phyloP scores from a whole-genome alignment of 2,888 invertebrate genomes.

The Acrobasis suavella region DNA sequence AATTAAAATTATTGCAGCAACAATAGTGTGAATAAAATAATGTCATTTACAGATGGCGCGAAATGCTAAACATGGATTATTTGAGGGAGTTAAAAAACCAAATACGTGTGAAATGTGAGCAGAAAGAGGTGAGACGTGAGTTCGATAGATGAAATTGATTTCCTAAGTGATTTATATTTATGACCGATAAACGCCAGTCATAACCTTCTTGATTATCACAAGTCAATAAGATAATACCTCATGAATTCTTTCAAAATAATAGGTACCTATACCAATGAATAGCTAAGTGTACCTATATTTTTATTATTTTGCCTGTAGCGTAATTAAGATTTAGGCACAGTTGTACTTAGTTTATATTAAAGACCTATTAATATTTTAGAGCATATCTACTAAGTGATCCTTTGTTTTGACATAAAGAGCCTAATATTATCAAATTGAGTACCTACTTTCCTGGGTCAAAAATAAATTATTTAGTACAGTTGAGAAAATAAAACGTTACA shows the following conservation, averaged over 20 bases:
- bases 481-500: too few species aligned
- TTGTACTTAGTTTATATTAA: too few species aligned
- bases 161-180: slow-evolving; percentile 14
- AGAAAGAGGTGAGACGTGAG: slow-evolving; percentile 57
- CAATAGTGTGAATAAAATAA: neutral
- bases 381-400: too few species aligned
- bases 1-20: slow-evolving; percentile 17
- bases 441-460: too few species aligned
- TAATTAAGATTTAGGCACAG: too few species aligned
- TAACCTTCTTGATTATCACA: slow-evolving; percentile 25
- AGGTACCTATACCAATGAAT: too few species aligned
- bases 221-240: neutral
- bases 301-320: too few species aligned
- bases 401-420: too few species aligned
- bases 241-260: neutral
- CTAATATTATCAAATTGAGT: too few species aligned
- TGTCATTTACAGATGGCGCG: slow-evolving; percentile 66
- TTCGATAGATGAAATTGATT: slow-evolving; percentile 16
- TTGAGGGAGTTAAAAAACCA: slow-evolving; percentile 69
- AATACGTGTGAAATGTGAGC: slow-evolving; percentile 64
- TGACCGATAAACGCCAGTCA: slow-evolving; percentile 16
- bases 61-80: slow-evolving; percentile 64
- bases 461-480: too few species aligned
- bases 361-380: too few species aligned
- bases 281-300: too few species aligned